Evolutionary conservation across 2,113 vertebrate species (phyloP), one percentile per base, ranked within the genome.

Genomic region (Dunckerocampus dactyliophorus): DNA sequence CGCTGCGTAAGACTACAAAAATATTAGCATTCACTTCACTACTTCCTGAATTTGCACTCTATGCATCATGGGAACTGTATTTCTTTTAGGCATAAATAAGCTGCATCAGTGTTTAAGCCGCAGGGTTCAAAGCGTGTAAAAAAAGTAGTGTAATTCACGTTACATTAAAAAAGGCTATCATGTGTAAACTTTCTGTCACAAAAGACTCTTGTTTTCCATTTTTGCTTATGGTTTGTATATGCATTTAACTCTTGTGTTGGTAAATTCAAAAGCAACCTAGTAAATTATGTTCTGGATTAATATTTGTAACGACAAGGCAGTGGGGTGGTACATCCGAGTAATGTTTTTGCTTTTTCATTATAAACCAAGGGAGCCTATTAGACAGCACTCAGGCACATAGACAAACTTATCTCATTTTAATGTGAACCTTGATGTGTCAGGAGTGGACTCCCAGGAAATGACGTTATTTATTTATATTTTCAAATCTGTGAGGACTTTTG

Each of bases 341-440:
- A 13, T 63, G 22, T 69, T 55, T 74, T 37, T 2, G 24, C 77
- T 65, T n/a, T 61, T 59, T 65, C 45, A 65, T 74, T 54, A 71
- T 78, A 75, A 78, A 78, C 8, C 58, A 67, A 55, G 31, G 42
- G 45, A 45, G 58, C 55, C 73, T 59, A 65, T 78, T 74, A 74
- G 50, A 50, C 34, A 13, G 17, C 45, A 20, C 54, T n/a, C 24
- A 45, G 59, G 34, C 62, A 67, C 59, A 62, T 55, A 20, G 67
- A 47, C 47, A 67, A 63, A 59, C 68, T 10, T 20, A 71, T 28
- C 13, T 52, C 58, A 60, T 31, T 16, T n/a, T 50, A 15, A 50
- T 46, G 39, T 21, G 24, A 69, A 58, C 46, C 66, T 49, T 31
- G 17, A 64, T 31, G 31, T 39, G 47, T 75, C 49, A 22, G n/a